Conservation (phyloP, 2,113 vertebrate species). For the Cinclus cinclus region DNA sequence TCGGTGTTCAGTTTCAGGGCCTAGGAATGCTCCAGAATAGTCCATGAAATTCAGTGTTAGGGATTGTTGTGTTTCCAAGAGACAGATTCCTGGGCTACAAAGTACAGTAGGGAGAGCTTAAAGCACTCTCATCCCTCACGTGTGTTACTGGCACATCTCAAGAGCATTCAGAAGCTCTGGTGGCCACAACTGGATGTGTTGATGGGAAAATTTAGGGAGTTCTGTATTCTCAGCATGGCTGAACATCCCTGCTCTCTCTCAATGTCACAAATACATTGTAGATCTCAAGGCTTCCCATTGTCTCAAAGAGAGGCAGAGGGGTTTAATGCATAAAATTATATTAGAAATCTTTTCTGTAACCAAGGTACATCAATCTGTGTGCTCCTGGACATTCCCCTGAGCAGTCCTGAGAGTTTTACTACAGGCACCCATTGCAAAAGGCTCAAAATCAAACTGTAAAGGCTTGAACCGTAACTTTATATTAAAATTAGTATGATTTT, state of each 20-base stretch:
- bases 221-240: background rate
- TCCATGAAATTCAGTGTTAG: background rate
- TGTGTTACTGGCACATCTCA: background rate
- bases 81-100: background rate
- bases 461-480: background rate
- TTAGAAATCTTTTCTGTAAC: background rate
- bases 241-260: background rate
- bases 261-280: background rate
- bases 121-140: background rate
- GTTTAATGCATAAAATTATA: background rate
- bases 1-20: background rate
- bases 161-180: background rate
- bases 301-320: background rate
- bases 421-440: background rate
- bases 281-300: background rate
- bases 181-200: background rate
- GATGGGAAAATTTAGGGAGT: background rate
- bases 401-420: background rate
- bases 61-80: background rate
- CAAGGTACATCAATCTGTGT: background rate
- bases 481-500: background rate
- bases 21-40: background rate
- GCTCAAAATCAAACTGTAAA: background rate
- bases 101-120: background rate
- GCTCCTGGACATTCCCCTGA: background rate